These are phyloP conservation scores for Verasper variegatus DNA, from an alignment of 2,113 vertebrate species.

Conservation along the genomic window DNA sequence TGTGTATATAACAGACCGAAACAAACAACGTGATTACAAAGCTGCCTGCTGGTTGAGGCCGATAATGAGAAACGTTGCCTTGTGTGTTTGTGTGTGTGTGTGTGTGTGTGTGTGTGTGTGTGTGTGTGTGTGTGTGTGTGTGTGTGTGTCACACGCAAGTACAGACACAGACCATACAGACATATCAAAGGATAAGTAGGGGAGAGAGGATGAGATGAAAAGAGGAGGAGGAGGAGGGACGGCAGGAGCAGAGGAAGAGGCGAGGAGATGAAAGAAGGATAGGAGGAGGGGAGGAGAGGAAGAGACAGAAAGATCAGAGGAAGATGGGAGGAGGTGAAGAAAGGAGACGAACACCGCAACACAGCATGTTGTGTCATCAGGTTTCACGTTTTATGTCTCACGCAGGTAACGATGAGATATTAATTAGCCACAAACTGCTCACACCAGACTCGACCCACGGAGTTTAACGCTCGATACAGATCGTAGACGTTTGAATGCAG, in stretches of 20 bases:
- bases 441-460: neutral
- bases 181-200: conserved; percentile 57
- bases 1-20: conserved; percentile 30
- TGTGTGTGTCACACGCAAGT: conserved; percentile 34
- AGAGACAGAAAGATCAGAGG: conserved; percentile 15
- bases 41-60: conserved; percentile 30
- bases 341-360: conserved; percentile 14
- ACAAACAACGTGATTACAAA: conserved; percentile 51
- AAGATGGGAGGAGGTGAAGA: conserved; percentile 22
- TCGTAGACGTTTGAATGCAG: too few relatives aligned
- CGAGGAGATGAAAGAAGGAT: conserved; percentile 42
- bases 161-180: conserved; percentile 42
- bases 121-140: conserved; percentile 34
- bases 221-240: neutral
- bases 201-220: conserved; percentile 30
- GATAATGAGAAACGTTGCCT: conserved; percentile 56
- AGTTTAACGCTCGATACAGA: too few relatives aligned
- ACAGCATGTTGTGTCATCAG: conserved; percentile 32
- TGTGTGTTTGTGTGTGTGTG: conserved; percentile 21
- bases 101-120: conserved; percentile 31
- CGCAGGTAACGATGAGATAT: conserved; percentile 47
- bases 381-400: conserved; percentile 27
- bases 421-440: conserved; percentile 35
- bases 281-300: conserved; percentile 13
- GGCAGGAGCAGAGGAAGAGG: neutral